These are phyloP conservation scores for Chironomus tepperi DNA, from an alignment of 1,140 invertebrate genomes.

Conservation along the genomic window DNA sequence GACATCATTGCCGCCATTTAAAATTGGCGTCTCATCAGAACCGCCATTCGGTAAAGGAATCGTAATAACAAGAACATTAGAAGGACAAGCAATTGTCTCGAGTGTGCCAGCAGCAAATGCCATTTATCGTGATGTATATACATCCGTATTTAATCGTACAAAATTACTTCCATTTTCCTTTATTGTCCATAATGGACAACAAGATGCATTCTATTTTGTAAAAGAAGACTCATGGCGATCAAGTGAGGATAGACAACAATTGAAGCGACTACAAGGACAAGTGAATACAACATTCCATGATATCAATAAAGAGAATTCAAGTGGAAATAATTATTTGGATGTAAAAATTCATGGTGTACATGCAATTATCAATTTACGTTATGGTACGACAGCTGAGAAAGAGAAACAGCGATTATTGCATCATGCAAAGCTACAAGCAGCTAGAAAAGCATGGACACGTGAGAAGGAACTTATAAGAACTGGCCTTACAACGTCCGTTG, in stretches of 20 bases:
- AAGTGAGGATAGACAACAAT: slow-evolving; percentile 74
- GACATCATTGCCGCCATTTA: slow-evolving; percentile 56
- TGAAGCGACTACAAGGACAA: slow-evolving; percentile 80
- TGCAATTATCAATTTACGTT: slow-evolving; percentile 73
- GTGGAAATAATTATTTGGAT: slow-evolving; percentile 60
- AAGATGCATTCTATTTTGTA: slow-evolving; percentile 92
- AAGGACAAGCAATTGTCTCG: slow-evolving; percentile 73
- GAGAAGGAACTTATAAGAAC: slow-evolving; percentile 75
- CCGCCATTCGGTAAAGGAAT: slow-evolving; percentile 88
- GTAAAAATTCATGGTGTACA: slow-evolving; percentile 78
- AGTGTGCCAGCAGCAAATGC: slow-evolving; percentile 78
- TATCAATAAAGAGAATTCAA: slow-evolving; percentile 56
- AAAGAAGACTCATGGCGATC: slow-evolving; percentile 84
- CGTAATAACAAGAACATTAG: slow-evolving; percentile 67
- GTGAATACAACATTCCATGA: slow-evolving; percentile 92
- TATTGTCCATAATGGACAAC: slow-evolving; percentile 76
- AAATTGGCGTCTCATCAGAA: slow-evolving; percentile 66
- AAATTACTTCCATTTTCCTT: slow-evolving; percentile 81
- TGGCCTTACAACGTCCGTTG: slow-evolving; percentile 61
- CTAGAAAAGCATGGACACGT: slow-evolving; percentile 84
- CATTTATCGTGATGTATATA: slow-evolving; percentile 85
- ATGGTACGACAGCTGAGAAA: slow-evolving; percentile 80
- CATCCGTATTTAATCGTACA: slow-evolving; percentile 87
- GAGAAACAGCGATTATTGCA: slow-evolving; percentile 80
- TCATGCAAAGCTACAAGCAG: slow-evolving; percentile 75